Evolutionary conservation across 2,888 invertebrate species (phyloP).

Genomic region (Apamea monoglypha): DNA sequence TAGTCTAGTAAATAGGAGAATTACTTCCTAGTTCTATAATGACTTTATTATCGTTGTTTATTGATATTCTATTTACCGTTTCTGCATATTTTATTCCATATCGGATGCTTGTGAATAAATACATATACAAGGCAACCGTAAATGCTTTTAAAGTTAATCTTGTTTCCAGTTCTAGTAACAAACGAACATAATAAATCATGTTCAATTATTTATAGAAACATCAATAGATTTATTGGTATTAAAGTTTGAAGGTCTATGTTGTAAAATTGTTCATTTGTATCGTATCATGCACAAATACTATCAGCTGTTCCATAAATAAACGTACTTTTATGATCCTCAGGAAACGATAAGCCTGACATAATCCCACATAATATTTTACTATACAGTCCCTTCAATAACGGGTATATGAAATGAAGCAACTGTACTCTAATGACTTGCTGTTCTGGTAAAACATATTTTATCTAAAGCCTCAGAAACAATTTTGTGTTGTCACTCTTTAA

Average conservation of each 20-base stretch:
- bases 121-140: background rate
- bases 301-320: constrained; percentile 16
- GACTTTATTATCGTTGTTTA: constrained; percentile 15
- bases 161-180: constrained; percentile 1
- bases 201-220: constrained; percentile 22
- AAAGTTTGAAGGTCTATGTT: constrained; percentile 17
- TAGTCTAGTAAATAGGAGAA: background rate
- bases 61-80: constrained; percentile 20
- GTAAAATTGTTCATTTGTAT: constrained; percentile 20
- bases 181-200: background rate
- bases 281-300: constrained; percentile 26
- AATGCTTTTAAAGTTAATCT: background rate
- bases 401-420: constrained; percentile 19
- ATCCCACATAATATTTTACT: constrained; percentile 32
- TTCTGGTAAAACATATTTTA: constrained; percentile 40
- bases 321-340: constrained; percentile 25
- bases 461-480: constrained; percentile 44
- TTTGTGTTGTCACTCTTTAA: constrained; percentile 31
- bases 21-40: constrained; percentile 31
- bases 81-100: constrained; percentile 8
- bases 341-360: constrained; percentile 31
- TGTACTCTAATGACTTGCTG: constrained; percentile 16
- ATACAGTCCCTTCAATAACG: constrained; percentile 25
- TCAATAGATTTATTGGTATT: constrained; percentile 19
- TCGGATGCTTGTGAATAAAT: constrained; percentile 7